phyloP scores from a whole-genome alignment of 2,888 invertebrate species.

The Orthosia cruda region DNA sequence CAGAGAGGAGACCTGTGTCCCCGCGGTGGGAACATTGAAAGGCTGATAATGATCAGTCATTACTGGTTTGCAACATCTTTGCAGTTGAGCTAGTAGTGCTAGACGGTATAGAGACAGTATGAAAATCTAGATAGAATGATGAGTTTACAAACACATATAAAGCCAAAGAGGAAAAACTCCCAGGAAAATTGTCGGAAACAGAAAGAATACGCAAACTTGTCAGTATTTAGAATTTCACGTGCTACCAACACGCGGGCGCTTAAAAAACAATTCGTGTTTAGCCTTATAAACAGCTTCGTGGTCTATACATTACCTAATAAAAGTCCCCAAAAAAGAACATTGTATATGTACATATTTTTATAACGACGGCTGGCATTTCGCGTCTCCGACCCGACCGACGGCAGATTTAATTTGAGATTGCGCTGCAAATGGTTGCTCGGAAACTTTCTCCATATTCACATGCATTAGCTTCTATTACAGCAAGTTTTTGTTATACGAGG shows the following conservation, averaged over 20 bases:
- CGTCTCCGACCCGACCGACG: constrained; percentile 79
- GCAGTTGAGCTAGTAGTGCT: background rate
- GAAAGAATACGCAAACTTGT: background rate
- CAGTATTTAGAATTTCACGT: no score
- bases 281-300: constrained; percentile 66
- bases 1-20: no score
- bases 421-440: constrained; percentile 80
- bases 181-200: background rate
- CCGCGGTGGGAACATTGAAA: no score
- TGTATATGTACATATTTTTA: constrained; percentile 79
- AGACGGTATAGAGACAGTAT: background rate
- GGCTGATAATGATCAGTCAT: no score
- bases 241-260: no score
- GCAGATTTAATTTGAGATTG: constrained; percentile 90
- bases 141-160: background rate
- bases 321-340: constrained; percentile 76
- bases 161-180: background rate
- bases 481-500: constrained; percentile 83
- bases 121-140: background rate
- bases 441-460: constrained; percentile 87
- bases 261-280: constrained; percentile 53
- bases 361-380: constrained; percentile 76
- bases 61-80: background rate
- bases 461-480: constrained; percentile 85
- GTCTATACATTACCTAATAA: constrained; percentile 76